Evolutionary conservation across 2,797 vertebrate genomes (phyloP), one percentile per base, ranked within the genome.

Genomic region (Aphelocoma californica): DNA sequence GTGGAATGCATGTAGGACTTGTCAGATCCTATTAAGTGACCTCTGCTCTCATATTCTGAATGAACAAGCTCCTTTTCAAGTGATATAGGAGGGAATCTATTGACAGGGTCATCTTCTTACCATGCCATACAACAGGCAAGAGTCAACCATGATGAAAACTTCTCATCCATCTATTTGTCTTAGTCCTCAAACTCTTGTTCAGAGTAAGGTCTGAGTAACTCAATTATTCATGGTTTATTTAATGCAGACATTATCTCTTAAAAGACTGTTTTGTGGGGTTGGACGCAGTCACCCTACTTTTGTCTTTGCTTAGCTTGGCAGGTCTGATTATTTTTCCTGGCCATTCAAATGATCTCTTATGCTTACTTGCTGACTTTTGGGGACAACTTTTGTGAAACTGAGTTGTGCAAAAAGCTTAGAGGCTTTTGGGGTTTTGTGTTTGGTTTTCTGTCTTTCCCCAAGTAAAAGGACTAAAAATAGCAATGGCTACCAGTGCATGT

Each of bases 351-450:
- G 9, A 78, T 48, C 16, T 54, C 56, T 88, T 74, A 36, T 83
- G 14, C n/a, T 95, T 94, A 69, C 71, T 95, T 87, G 28, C 13
- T 61, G 78, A 74, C 29, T 95, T 91, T 57, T 70, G 8, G 73
- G 34, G 64, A 42, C 42, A 42, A 56, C 9, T 72, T 87, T 48
- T 58, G 18, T 80, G 44, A 94, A 78, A 92, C 12, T 12, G 18
- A 84, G 29, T 62, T 78, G 25, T 71, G 48, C 18, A 86, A 90
- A 90, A 84, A 50, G 3, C 23, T 56, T 73, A 34, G 53, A 71
- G 32, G n/a, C 4, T 82, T 83, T 48, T 57, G 58, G 16, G 36
- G 8, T 10, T 67, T 65, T 42, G 7, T n/a, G 4, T 48, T 67
- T 51, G 16, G 1, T 6, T 48, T 45, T 14, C 23, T 31, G 21